A percentile compares a stretch with the other conserved stretches of the same genome.
phyloP scores from a whole-genome alignment of 1,140 invertebrate genomes.

The Adoxophyes honmai region DNA sequence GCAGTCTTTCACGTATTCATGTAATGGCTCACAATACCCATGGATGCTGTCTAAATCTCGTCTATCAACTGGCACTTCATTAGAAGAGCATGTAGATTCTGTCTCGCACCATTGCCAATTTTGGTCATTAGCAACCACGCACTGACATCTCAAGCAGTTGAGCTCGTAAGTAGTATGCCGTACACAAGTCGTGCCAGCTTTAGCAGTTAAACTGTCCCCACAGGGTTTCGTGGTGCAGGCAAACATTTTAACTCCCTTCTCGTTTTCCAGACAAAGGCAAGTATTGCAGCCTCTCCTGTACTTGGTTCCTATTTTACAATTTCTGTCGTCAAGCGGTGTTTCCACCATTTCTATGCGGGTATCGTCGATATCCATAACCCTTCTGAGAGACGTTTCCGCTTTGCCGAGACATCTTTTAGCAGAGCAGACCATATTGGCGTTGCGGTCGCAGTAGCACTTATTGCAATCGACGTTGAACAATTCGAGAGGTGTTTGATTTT shows the following conservation, averaged over 20 bases:
- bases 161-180: slow-evolving; percentile 34
- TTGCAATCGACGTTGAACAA: slow-evolving; percentile 47
- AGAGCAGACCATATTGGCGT: slow-evolving; percentile 36
- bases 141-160: slow-evolving; percentile 46
- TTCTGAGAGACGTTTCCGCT: neutral
- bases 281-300: slow-evolving; percentile 44
- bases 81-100: slow-evolving; percentile 25
- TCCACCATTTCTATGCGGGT: slow-evolving; percentile 14
- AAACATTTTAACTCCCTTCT: slow-evolving; percentile 30
- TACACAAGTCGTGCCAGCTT: slow-evolving; percentile 34
- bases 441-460: slow-evolving; percentile 41
- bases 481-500: slow-evolving; percentile 18
- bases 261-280: slow-evolving; percentile 37
- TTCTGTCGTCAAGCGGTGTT: slow-evolving; percentile 26
- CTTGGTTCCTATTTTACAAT: slow-evolving; percentile 35
- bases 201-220: neutral
- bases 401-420: slow-evolving; percentile 33
- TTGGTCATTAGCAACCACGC: slow-evolving; percentile 22
- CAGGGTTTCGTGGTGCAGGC: slow-evolving; percentile 36
- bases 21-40: slow-evolving; percentile 52
- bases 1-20: slow-evolving; percentile 43
- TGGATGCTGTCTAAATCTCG: slow-evolving; percentile 21
- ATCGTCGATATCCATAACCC: neutral
- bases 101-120: slow-evolving; percentile 36
- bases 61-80: neutral